A percentile compares a stretch with the other conserved stretches of the same genome.
These are phyloP conservation scores for Tinea trinotella DNA, from an alignment of 2,888 invertebrate genomes.

Conservation along the genomic window DNA sequence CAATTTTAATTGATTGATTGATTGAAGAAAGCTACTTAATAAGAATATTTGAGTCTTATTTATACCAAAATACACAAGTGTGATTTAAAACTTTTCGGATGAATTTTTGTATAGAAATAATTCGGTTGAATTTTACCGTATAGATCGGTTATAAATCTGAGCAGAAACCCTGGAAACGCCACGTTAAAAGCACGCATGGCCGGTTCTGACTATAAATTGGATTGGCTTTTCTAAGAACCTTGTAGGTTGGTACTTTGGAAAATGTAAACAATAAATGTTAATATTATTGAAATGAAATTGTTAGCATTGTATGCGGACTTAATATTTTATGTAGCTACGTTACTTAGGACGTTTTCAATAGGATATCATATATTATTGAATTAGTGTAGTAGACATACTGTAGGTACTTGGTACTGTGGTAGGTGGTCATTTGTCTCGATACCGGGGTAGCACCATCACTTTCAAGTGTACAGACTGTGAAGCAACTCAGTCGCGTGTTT, in stretches of 20 bases:
- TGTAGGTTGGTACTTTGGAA: constrained; percentile 2
- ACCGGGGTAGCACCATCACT: too few species aligned
- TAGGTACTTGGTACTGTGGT: too few species aligned
- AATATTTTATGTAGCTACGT: background rate
- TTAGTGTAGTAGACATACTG: too few species aligned
- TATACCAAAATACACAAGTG: too few species aligned
- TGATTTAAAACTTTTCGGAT: background rate
- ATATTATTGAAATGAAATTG: background rate
- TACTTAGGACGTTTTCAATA: too few species aligned
- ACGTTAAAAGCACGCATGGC: constrained; percentile 12
- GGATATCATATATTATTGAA: too few species aligned
- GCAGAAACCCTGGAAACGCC: constrained; percentile 12
- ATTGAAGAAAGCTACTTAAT: too few species aligned
- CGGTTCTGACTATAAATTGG: constrained; percentile 13
- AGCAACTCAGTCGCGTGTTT: too few species aligned
- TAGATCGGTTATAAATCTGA: background rate
- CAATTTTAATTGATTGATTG: too few species aligned
- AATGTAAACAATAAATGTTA: constrained; percentile 8
- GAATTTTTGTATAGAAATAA: background rate
- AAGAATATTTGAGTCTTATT: too few species aligned
- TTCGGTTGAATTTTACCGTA: background rate
- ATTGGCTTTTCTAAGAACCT: constrained; percentile 5
- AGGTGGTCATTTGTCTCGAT: too few species aligned
- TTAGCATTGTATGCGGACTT: background rate
- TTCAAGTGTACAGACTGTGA: too few species aligned